Base-by-base conservation (phyloP, 2,888 invertebrate genomes). In the Mythimna impura region DNA sequence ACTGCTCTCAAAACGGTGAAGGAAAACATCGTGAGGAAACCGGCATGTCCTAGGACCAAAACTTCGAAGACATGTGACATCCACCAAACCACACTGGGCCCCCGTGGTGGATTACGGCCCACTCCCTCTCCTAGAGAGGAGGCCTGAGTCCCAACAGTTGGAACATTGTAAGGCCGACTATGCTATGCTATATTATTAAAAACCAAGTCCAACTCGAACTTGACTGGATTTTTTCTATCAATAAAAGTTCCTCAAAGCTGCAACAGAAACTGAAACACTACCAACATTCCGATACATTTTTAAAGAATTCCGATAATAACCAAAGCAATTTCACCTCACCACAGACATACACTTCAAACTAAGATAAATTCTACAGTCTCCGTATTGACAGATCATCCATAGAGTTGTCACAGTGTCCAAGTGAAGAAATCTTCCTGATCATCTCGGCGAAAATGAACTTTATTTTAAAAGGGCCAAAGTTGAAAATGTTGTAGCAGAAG, bases 301-400 rank as follows among this genome's bases (percentile, higher is more conserved):
- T 17, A 52, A 76, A 70, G 55, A 70, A 66, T 40, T 76, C 22
- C 22, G 25, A 54, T 79, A 79, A 73, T 76, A 81, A 68, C 76
- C 65, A 52, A 80, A 78, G 71, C 66, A 78, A 84, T 82, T 84
- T 84, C 73, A 81, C 52, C 76, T 81, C 76, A 14, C 66, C 67
- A 30, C 78, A 69, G 78, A 78, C 71, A 36, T 76, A 80, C 69
- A 80, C 78, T 81, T 76, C 69, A 83, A 81, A 83, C 84, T 75
- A 79, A 83, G 85, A 88, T 86, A 86, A 87, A 87, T 83, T 80
- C 82, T 72, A 69, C 79, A 71, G 83, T 78, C 87, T 87, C 83
- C 84, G 83, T 86, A 88, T 87, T 86, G 89, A 90, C 87, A 88
- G 87, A 91, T 92, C 90, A 92, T 91, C 90, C 89, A 93, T 92